Conservation (phyloP, 2,113 vertebrate genomes). For the Sapajus apella region DNA sequence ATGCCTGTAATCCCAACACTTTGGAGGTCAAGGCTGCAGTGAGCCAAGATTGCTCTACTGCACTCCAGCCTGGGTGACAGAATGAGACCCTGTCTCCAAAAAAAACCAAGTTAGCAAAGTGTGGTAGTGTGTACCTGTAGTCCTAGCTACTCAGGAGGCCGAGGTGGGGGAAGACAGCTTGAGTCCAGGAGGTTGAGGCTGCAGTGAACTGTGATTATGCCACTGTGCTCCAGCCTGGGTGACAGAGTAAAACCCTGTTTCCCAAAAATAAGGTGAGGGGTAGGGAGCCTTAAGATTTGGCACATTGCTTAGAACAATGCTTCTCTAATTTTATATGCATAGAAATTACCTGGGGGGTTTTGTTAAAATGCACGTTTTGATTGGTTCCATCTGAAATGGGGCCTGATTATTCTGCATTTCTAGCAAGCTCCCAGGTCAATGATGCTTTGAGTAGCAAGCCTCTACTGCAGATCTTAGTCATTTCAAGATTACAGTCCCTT, state of each 20-base stretch:
- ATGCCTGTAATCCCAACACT: no score
- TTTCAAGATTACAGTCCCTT: background rate
- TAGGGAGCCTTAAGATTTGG: background rate
- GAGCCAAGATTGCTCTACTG: no score
- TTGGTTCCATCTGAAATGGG: background rate
- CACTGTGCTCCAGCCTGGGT: no score
- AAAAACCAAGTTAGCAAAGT: no score
- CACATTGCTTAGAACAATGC: background rate
- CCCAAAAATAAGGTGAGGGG: background rate
- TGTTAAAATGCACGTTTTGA: background rate
- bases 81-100: no score
- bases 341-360: background rate
- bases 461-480: background rate
- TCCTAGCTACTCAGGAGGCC: no score
- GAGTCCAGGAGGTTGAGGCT: no score
- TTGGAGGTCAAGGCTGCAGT: no score
- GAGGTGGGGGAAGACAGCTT: no score
- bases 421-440: background rate
- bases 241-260: background rate
- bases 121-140: no score
- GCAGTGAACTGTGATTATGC: no score
- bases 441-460: background rate
- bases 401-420: background rate
- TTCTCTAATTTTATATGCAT: background rate
- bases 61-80: no score